phyloP scores from a whole-genome alignment of 1,140 invertebrate genomes.

The Pectinophora gossypiella region DNA sequence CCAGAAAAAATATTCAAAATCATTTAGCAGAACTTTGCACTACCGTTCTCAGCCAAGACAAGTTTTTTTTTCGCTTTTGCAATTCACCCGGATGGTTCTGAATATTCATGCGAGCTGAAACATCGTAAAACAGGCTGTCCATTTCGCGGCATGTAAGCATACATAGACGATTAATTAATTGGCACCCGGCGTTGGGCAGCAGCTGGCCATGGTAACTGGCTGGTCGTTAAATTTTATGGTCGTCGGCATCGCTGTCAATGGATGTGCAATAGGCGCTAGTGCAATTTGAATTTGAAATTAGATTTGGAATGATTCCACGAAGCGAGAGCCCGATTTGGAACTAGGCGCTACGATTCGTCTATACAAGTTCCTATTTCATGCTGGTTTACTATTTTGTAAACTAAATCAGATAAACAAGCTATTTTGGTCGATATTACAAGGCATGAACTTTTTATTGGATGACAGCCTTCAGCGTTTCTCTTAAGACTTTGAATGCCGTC shows the following conservation, averaged over 20 bases:
- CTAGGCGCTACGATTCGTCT: neutral
- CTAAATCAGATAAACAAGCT: no score
- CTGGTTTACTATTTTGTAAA: no score
- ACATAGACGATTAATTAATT: conserved; percentile 60
- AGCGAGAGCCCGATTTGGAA: neutral
- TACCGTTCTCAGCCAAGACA: no score
- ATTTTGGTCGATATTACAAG: no score
- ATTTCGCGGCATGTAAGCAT: conserved; percentile 45
- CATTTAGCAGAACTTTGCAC: no score
- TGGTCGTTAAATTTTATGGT: conserved; percentile 63
- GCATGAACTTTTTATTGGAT: no score
- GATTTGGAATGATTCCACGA: conserved; percentile 12
- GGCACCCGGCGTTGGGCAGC: conserved; percentile 45
- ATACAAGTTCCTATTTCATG: neutral
- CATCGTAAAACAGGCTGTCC: conserved; percentile 50
- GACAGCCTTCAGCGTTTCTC: no score
- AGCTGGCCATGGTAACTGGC: conserved; percentile 44
- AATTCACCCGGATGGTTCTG: no score
- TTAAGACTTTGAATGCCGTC: no score
- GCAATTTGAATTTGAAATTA: conserved; percentile 33
- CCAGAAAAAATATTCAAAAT: no score
- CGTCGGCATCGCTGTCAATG: conserved; percentile 43
- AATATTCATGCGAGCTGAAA: conserved; percentile 42
- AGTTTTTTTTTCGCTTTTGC: no score
- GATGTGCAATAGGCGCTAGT: conserved; percentile 34